Conservation (phyloP, 2,797 vertebrate species). For the Paguma larvata region DNA sequence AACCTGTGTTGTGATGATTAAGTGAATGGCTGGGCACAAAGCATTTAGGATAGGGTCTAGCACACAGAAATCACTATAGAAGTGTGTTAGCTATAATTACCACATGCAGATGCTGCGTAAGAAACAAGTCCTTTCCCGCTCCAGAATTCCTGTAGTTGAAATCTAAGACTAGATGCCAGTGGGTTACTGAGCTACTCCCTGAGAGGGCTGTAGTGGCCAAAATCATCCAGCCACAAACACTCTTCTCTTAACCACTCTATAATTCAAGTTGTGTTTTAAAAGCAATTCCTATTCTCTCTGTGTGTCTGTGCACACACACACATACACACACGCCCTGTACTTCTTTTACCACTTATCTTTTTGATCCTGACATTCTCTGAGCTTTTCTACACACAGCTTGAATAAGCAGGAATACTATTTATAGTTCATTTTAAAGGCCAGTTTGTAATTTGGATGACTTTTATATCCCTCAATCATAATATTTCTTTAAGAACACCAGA, state of each 20-base stretch:
- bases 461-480: neutral
- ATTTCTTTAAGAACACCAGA: slow-evolving; percentile 45
- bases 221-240: neutral
- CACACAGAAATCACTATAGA: neutral
- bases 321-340: neutral
- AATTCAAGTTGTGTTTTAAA: neutral
- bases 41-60: neutral
- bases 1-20: neutral
- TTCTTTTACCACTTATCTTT: neutral
- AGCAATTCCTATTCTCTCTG: neutral
- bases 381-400: neutral
- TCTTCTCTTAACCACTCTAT: neutral
- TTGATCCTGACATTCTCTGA: neutral
- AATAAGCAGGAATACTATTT: neutral
- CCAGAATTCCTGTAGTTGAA: neutral
- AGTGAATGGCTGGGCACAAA: neutral
- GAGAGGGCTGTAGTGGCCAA: neutral
- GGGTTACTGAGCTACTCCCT: neutral
- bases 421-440: slow-evolving; percentile 1
- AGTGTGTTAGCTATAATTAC: neutral
- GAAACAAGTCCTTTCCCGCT: neutral
- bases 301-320: neutral
- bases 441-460: neutral
- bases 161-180: neutral
- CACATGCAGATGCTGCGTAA: neutral